Evolutionary conservation across 2,113 vertebrate genomes (phyloP), one percentile per base, ranked within the genome.

Genomic region (Istiophorus platypterus): DNA sequence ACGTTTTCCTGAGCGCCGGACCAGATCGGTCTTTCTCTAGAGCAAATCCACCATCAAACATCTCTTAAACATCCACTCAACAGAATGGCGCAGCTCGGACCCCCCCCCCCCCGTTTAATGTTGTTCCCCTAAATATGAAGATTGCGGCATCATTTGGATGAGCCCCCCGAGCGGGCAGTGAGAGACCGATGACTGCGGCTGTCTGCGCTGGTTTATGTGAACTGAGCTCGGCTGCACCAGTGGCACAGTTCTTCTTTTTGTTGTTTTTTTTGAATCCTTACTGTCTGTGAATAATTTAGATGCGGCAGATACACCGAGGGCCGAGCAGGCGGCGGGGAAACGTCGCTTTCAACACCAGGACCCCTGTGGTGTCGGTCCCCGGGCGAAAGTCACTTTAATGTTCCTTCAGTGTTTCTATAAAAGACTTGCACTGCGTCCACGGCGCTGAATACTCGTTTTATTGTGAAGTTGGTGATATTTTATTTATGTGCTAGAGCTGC

Each of bases 201-300:
- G 20, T 74, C 80, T 71, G 69, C 39, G 64, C 54, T 51, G 12
- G 82, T 88, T 78, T 41, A 49, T 66, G 27, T 34, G 61, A 89
- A 34, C 37, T 42, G 61, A 65, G 63, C 78, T 51, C 24, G 37
- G 13, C 5, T 56, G 61, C 79, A 65, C 62, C 79, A 72, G 76
- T 79, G 75, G 57, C 66, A 70, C 82, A 37, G n/a, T 71, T 29
- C 57, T 39, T 29, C 8, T 39, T 39, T n/a, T n/a, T n/a, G n/a
- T n/a, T n/a, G n/a, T n/a, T n/a, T n/a, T 27, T n/a, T 0, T 18
- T 31, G 10, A 59, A 64, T 29, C 2, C 42, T 37, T 58, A 24
- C n/a, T 63, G 61, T 63, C 42, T 78, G 64, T 85, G 71, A 86
- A 91, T 92, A 81, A 90, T 93, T 92, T 70, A 89, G 69, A 84